phyloP scores from a whole-genome alignment of 2,113 vertebrate species.

The Leptocoma aspasia region DNA sequence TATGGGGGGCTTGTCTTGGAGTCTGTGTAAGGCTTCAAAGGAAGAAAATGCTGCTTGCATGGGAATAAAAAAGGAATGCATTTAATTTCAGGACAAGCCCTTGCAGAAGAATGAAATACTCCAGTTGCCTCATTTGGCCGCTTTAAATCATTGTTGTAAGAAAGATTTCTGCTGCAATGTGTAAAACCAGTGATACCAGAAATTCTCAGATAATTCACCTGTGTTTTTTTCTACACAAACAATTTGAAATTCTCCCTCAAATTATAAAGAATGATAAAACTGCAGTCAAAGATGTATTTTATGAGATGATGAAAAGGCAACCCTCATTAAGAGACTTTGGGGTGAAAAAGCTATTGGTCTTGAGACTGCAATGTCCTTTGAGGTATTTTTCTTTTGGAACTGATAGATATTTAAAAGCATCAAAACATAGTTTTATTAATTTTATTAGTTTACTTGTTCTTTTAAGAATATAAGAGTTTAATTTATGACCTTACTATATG shows the following conservation, averaged over 20 bases:
- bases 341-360: not conserved
- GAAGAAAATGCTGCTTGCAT: not conserved
- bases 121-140: not conserved
- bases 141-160: not conserved
- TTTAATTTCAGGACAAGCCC: not conserved
- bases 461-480: not conserved
- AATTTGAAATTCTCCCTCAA: not conserved
- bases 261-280: not conserved
- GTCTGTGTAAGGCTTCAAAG: not conserved
- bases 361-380: not conserved
- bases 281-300: not conserved
- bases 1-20: not conserved
- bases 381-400: not conserved
- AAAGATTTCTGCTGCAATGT: not conserved
- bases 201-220: not conserved
- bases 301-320: not conserved
- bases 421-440: not conserved
- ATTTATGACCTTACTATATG: constrained; percentile 13
- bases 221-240: not conserved
- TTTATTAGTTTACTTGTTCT: not conserved
- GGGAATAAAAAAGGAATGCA: not conserved
- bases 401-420: not conserved
- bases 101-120: not conserved
- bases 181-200: not conserved
- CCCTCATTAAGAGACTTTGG: not conserved